phyloP scores from a whole-genome alignment of 1,140 invertebrate species.

The Leptinotarsa undecemlineata region DNA sequence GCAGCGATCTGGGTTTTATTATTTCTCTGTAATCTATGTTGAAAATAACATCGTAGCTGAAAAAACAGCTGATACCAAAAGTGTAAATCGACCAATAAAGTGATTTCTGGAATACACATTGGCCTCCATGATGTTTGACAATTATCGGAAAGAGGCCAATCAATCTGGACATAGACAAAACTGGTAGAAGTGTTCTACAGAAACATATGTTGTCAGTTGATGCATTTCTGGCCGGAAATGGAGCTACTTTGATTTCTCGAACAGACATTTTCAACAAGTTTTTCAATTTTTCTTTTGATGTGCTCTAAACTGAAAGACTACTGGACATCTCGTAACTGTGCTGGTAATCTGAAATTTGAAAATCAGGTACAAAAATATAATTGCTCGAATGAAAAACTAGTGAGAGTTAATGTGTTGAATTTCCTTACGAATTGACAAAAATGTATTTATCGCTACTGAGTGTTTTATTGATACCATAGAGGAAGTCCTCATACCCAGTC shows the following conservation, averaged over 20 bases:
- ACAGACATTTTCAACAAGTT: background rate
- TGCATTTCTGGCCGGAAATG: background rate
- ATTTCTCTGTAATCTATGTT: slow-evolving; percentile 38
- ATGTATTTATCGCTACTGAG: too few relatives aligned
- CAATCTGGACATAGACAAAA: slow-evolving; percentile 33
- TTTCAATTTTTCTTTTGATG: too few relatives aligned
- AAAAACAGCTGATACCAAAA: slow-evolving; percentile 24
- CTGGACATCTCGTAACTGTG: too few relatives aligned
- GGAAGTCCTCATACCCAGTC: too few relatives aligned
- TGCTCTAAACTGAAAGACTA: too few relatives aligned
- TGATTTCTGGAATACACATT: slow-evolving; percentile 39
- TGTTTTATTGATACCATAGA: too few relatives aligned
- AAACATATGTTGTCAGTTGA: slow-evolving; percentile 35
- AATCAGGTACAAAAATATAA: too few relatives aligned
- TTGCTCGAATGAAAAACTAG: too few relatives aligned
- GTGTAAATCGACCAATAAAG: slow-evolving; percentile 41
- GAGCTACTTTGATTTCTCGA: background rate
- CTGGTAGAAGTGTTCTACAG: slow-evolving; percentile 38
- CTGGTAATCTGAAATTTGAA: too few relatives aligned
- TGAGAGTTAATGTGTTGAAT: too few relatives aligned
- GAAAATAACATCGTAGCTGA: slow-evolving; percentile 29
- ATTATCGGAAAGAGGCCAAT: slow-evolving; percentile 45
- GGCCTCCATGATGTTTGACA: slow-evolving; percentile 24
- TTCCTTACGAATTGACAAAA: too few relatives aligned
- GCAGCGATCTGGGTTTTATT: slow-evolving; percentile 37